A percentile compares a stretch with the other conserved stretches of the same genome.
These are phyloP conservation scores for Panagrolaimus sp. DNA, from an alignment of 1,140 invertebrate genomes.

Conservation along the genomic window DNA sequence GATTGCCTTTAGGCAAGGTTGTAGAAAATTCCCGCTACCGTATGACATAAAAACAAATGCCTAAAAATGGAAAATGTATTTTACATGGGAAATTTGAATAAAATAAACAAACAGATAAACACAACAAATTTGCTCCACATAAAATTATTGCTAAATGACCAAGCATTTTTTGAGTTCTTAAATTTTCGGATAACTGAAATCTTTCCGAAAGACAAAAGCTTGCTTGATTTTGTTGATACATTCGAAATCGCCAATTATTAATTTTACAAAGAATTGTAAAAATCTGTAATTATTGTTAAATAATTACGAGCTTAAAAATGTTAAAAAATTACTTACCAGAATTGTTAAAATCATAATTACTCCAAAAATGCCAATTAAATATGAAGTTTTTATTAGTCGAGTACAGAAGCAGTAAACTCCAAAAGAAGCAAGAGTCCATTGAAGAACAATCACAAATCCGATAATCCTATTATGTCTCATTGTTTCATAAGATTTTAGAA, in stretches of 20 bases:
- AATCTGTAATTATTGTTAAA: too few relatives aligned
- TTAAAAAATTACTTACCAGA: neutral
- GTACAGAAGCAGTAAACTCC: neutral
- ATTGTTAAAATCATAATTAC: neutral
- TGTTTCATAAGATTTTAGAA: constrained; percentile 2
- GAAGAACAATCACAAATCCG: neutral
- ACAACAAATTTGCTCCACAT: neutral
- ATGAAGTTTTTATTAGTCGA: neutral
- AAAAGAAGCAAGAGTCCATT: neutral
- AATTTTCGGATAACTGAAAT: constrained; percentile 6
- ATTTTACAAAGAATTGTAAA: neutral
- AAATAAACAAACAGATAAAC: neutral
- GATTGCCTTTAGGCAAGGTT: neutral
- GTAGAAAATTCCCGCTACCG: constrained; percentile 1
- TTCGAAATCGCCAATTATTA: neutral
- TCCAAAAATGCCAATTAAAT: neutral
- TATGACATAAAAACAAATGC: constrained; percentile 2
- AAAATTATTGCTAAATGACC: neutral
- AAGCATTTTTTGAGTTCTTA: constrained; percentile 1
- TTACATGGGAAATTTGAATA: neutral
- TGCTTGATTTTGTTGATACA: constrained; percentile 5
- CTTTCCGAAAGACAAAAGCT: neutral
- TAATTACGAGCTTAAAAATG: too few relatives aligned
- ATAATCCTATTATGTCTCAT: neutral
- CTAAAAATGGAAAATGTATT: neutral